phyloP scores from a whole-genome alignment of 1,140 invertebrate species.

The Neodiprion virginianus region DNA sequence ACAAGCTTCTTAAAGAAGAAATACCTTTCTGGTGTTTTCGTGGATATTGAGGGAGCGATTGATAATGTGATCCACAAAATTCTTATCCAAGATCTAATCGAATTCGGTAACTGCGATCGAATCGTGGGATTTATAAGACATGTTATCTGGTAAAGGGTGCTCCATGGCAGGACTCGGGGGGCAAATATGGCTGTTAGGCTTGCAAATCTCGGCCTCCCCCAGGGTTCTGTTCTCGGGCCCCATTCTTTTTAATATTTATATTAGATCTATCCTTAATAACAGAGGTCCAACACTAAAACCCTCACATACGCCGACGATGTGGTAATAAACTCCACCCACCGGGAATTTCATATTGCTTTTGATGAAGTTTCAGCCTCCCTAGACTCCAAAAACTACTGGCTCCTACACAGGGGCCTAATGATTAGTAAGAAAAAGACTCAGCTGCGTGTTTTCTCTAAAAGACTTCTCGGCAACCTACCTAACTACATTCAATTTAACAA shows the following conservation, averaged over 20 bases:
- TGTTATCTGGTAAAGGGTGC: slow-evolving; percentile 3
- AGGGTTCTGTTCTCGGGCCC: slow-evolving; percentile 27
- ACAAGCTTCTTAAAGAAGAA: slow-evolving; percentile 4
- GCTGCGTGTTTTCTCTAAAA: no score
- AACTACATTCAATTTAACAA: neutral
- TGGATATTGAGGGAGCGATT: slow-evolving; percentile 29
- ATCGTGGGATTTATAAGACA: slow-evolving; percentile 21
- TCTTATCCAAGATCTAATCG: slow-evolving; percentile 11
- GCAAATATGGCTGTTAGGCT: neutral
- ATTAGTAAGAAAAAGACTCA: neutral
- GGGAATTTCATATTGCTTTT: neutral
- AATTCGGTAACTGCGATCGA: neutral
- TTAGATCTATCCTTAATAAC: slow-evolving; percentile 6
- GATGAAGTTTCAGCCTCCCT: neutral
- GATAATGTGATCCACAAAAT: slow-evolving; percentile 25
- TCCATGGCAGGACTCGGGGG: slow-evolving; percentile 12
- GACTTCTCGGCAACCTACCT: no score
- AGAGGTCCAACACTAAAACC: neutral
- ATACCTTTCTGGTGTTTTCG: slow-evolving; percentile 10
- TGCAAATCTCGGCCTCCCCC: slow-evolving; percentile 20
- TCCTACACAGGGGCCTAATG: neutral
- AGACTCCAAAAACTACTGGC: neutral
- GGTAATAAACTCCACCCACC: slow-evolving; percentile 9
- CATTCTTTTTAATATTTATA: slow-evolving; percentile 23
- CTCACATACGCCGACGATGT: slow-evolving; percentile 29